These are phyloP conservation scores for Pseudomyrmex pallidus DNA, from an alignment of 1,140 invertebrate species.

Conservation along the genomic window DNA sequence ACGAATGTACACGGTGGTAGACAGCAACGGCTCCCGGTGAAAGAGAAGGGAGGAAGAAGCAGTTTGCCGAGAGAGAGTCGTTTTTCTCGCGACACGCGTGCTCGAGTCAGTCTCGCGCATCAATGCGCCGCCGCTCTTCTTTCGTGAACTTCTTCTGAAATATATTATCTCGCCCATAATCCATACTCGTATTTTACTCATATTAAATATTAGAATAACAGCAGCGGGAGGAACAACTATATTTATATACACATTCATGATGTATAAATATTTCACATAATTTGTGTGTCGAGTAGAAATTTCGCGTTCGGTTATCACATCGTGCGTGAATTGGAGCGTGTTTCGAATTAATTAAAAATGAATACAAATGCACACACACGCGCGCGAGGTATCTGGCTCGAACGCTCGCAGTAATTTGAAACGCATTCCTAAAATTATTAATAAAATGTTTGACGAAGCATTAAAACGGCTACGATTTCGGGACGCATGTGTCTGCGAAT, in stretches of 20 bases:
- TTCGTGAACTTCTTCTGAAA: neutral
- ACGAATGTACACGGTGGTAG: constrained; percentile 61
- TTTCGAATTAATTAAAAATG: constrained; percentile 69
- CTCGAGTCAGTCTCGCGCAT: neutral
- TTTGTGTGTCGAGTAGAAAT: constrained; percentile 46
- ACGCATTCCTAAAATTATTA: constrained; percentile 58
- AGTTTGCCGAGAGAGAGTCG: neutral
- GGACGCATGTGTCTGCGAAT: constrained; percentile 11
- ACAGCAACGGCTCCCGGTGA: constrained; percentile 16
- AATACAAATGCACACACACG: neutral
- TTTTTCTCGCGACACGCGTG: constrained; percentile 19
- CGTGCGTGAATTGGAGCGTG: constrained; percentile 9
- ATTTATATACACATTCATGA: too few relatives aligned
- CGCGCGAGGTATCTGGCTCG: constrained; percentile 4
- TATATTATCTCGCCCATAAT: neutral
- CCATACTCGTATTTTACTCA: neutral
- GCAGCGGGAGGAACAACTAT: too few relatives aligned
- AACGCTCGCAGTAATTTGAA: neutral
- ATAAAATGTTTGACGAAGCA: constrained; percentile 61
- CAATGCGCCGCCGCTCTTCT: neutral
- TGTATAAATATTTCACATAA: constrained; percentile 8
- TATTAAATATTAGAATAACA: constrained; percentile 32
- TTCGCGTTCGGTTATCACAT: constrained; percentile 46
- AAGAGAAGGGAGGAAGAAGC: neutral
- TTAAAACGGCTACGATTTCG: constrained; percentile 1